phyloP scores from a whole-genome alignment of 2,888 invertebrate genomes.

The Himalopsyche kuldschensis region DNA sequence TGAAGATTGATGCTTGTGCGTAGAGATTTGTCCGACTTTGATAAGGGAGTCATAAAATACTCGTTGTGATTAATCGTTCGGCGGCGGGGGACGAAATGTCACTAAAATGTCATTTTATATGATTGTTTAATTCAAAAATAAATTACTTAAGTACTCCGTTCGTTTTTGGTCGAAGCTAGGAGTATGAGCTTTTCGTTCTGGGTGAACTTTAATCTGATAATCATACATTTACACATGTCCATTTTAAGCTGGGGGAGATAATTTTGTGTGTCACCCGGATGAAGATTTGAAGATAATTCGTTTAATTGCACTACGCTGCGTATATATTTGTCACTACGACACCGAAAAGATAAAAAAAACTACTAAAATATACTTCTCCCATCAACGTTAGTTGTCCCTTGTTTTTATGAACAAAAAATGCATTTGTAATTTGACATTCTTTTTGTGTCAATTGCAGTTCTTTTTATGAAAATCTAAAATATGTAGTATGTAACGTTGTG shows the following conservation, averaged over 20 bases:
- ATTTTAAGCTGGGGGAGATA: not conserved
- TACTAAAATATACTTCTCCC: too few relatives aligned
- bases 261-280: not conserved
- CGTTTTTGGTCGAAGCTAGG: not conserved
- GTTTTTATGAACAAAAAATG: too few relatives aligned
- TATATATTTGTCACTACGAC: not conserved
- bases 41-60: conserved; percentile 24
- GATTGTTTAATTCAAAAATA: conserved; percentile 5
- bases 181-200: not conserved
- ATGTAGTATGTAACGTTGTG: too few relatives aligned
- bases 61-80: conserved; percentile 31
- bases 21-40: conserved; percentile 17
- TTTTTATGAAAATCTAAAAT: too few relatives aligned
- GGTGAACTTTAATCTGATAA: not conserved
- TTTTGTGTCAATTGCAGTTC: too few relatives aligned
- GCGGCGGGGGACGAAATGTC: conserved; percentile 32
- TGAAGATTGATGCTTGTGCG: not conserved
- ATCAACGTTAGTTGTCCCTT: too few relatives aligned
- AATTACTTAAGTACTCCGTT: not conserved
- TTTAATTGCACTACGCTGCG: not conserved
- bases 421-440: too few relatives aligned
- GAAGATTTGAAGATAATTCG: not conserved
- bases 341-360: not conserved
- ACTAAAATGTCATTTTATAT: conserved; percentile 30
- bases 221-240: not conserved